Evolutionary conservation across 2,113 vertebrate species (phyloP), one percentile per base, ranked within the genome.

Genomic region (Toxostoma redivivum): DNA sequence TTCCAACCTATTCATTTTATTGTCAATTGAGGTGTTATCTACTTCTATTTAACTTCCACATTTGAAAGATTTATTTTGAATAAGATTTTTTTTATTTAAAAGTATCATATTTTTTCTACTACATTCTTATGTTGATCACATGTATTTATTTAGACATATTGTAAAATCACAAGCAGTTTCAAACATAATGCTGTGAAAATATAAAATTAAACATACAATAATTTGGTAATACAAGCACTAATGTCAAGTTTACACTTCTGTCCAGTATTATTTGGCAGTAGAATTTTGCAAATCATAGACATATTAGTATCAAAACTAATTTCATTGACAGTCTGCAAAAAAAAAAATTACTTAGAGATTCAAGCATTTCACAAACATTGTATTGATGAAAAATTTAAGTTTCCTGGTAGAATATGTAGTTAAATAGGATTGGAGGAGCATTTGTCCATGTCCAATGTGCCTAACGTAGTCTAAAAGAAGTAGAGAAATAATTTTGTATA

Each of bases 381-480:
- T 15, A 61, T 73, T 73, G 69, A 40, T 28, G 12, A 78, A 78
- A 37, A 31, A 24, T 58, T 60, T 33, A n/a, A 60, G 37, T 72
- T 71, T 33, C 21, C 5, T 90, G 6, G 5, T 56, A 47, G 66
- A 15, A 27, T 50, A 37, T 18, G 5, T 14, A 23, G 3, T 64
- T 67, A 54, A 71, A 53, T 28, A 47, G 15, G 15, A 65, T 18
- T 61, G n/a, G 27, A 69, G 7, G 17, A 64, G 2, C 28, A 69
- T 37, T 42, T 51, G 15, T 51, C 50, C 15, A 51, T 8, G 13
- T 78, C 47, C 23, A 57, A 15, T 35, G 48, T 77, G 3, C 20
- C 35, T n/a, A 56, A 42, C 0, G 0, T 16, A 64, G 13, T 45
- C 13, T 40, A 8, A 33, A 78, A 81, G 13, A 16, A 65, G 6